Evolutionary conservation across 2,797 vertebrate species (phyloP).

Genomic region (Dryobates pubescens): DNA sequence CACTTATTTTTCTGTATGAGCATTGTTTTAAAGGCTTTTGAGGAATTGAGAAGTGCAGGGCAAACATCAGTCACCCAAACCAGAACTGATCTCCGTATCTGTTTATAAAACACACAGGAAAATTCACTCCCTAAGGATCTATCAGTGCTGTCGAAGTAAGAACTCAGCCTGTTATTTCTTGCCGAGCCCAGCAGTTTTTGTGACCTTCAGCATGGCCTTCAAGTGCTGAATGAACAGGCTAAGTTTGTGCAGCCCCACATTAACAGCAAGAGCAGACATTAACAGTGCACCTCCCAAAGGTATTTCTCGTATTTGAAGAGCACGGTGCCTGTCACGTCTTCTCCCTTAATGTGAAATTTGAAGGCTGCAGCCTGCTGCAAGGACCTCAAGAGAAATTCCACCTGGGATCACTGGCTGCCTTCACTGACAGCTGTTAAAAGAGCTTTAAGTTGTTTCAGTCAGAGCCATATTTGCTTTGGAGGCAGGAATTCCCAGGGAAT

Average conservation of each 20-base stretch:
- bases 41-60: not conserved
- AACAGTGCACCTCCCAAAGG: not conserved
- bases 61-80: not conserved
- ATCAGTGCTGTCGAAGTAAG: not conserved
- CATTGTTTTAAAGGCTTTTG: conserved; percentile 37
- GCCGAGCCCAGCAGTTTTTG: not conserved
- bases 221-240: not conserved
- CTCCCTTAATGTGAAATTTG: not conserved
- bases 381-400: not conserved
- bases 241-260: not conserved
- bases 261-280: not conserved
- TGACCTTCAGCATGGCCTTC: not conserved
- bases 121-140: not conserved
- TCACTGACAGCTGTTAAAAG: not conserved
- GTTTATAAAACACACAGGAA: not conserved
- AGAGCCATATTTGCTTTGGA: not conserved
- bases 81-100: not conserved
- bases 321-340: not conserved
- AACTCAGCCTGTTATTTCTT: not conserved
- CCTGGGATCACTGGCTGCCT: not conserved
- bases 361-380: not conserved
- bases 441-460: not conserved
- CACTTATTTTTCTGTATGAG: not conserved
- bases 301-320: not conserved
- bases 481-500: not conserved